These are phyloP conservation scores for Epizoanthus illoricatus DNA, from an alignment of 92 coral and sea anemone genomes.

Conservation along the genomic window DNA sequence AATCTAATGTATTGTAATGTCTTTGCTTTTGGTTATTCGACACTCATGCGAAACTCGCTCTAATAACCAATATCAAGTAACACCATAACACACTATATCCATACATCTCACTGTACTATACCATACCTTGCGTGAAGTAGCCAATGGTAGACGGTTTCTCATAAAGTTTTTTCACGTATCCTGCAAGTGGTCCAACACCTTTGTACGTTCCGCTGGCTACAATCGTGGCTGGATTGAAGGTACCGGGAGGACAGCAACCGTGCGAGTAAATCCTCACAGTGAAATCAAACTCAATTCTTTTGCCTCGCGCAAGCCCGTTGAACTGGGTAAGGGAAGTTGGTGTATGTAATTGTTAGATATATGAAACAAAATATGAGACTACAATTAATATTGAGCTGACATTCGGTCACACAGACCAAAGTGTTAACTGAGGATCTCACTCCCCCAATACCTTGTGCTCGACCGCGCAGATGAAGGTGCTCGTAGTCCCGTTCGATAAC, in stretches of 20 bases:
- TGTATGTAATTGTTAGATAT: too few species aligned
- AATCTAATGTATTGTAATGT: too few species aligned
- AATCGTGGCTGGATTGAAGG: not conserved
- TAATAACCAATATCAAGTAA: too few species aligned
- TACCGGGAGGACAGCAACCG: not conserved
- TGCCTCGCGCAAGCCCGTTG: not conserved
- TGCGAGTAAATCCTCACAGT: constrained; percentile 5
- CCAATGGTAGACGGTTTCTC: not conserved
- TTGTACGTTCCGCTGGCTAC: not conserved
- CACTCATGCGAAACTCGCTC: too few species aligned
- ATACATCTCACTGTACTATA: not conserved
- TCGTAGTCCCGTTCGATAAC: too few species aligned
- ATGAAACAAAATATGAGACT: too few species aligned
- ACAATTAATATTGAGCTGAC: too few species aligned
- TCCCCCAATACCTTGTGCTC: too few species aligned
- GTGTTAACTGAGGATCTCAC: too few species aligned
- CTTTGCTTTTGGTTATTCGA: too few species aligned
- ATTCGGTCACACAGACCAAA: too few species aligned
- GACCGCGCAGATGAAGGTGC: too few species aligned
- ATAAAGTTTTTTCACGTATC: not conserved
- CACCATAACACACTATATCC: not conserved
- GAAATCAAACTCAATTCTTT: not conserved
- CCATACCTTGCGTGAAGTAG: not conserved
- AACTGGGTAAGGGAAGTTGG: not conserved
- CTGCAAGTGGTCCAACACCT: not conserved